Conservation (phyloP, 37 sponge, comb jelly and placozoan genomes). For the Amphimedon queenslandica region DNA sequence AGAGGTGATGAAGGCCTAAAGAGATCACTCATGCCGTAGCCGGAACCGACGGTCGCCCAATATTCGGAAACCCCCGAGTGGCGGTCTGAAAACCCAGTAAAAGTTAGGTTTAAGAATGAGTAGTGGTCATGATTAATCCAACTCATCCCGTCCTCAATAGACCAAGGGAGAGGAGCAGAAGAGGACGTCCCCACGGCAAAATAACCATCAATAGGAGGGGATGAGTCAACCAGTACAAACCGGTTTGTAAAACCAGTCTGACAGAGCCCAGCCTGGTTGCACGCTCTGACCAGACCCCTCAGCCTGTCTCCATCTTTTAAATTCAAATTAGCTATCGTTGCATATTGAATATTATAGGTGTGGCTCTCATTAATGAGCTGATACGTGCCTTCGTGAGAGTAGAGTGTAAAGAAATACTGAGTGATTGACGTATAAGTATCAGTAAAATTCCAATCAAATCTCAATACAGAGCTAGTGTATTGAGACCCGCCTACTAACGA, state of each 20-base stretch:
- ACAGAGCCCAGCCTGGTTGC: constrained; percentile 63
- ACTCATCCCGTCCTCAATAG: constrained; percentile 48
- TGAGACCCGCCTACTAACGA: constrained; percentile 42
- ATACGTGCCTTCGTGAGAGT: constrained; percentile 6
- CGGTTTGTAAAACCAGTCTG: neutral
- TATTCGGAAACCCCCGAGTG: constrained; percentile 61
- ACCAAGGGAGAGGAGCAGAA: constrained; percentile 23
- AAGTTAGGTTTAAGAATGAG: constrained; percentile 37
- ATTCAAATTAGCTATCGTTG: neutral
- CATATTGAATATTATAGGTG: neutral
- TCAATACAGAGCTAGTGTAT: constrained; percentile 22
- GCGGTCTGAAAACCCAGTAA: constrained; percentile 75
- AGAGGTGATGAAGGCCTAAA: neutral
- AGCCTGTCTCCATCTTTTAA: constrained; percentile 62
- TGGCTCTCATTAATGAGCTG: constrained; percentile 18
- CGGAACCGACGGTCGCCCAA: constrained; percentile 47
- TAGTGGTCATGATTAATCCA: constrained; percentile 39
- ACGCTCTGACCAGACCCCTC: constrained; percentile 39
- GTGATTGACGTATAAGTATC: constrained; percentile 18
- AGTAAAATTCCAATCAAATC: constrained; percentile 49
- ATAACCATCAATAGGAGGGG: constrained; percentile 79
- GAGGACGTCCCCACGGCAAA: constrained; percentile 64
- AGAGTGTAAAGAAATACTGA: constrained; percentile 32
- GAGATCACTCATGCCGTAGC: constrained; percentile 34
- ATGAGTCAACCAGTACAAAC: constrained; percentile 74